Evolutionary conservation across 2,888 invertebrate genomes (phyloP).

Genomic region (Linnaemya tessellans): DNA sequence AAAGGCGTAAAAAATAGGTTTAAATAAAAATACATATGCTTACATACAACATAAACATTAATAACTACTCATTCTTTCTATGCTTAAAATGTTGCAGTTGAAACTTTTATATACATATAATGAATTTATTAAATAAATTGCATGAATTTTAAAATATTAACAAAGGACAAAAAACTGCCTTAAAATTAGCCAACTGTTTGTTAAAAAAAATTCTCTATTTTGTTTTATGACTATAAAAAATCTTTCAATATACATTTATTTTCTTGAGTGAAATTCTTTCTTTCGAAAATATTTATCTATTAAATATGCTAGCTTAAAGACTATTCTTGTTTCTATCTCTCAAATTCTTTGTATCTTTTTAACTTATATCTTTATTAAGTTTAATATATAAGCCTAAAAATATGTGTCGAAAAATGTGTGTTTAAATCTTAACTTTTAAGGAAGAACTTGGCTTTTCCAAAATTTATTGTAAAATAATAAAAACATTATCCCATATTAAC

Average conservation of each 20-base stretch:
- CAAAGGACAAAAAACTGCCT: background rate
- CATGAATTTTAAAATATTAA: background rate
- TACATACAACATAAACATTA: background rate
- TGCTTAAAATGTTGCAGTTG: slow-evolving; percentile 3
- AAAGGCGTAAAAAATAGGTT: background rate
- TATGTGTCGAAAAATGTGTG: slow-evolving; percentile 32
- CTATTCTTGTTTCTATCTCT: background rate
- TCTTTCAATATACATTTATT: background rate
- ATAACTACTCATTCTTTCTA: background rate
- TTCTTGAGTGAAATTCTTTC: background rate
- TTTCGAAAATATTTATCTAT: background rate
- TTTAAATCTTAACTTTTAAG: slow-evolving; percentile 31
- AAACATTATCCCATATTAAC: background rate
- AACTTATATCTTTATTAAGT: slow-evolving; percentile 18
- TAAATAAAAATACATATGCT: slow-evolving; percentile 4
- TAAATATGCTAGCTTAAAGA: slow-evolving; percentile 1
- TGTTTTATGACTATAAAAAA: slow-evolving; percentile 19
- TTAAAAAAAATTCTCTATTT: slow-evolving; percentile 13
- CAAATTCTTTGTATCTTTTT: slow-evolving; percentile 14
- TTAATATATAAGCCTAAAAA: slow-evolving; percentile 57
- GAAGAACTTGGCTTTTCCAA: slow-evolving; percentile 21
- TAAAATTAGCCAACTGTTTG: slow-evolving; percentile 11
- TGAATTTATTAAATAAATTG: slow-evolving; percentile 1
- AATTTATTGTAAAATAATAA: slow-evolving; percentile 21
- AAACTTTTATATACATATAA: slow-evolving; percentile 13